phyloP scores from a whole-genome alignment of 1,140 invertebrate species.

The Triops cancriformis region DNA sequence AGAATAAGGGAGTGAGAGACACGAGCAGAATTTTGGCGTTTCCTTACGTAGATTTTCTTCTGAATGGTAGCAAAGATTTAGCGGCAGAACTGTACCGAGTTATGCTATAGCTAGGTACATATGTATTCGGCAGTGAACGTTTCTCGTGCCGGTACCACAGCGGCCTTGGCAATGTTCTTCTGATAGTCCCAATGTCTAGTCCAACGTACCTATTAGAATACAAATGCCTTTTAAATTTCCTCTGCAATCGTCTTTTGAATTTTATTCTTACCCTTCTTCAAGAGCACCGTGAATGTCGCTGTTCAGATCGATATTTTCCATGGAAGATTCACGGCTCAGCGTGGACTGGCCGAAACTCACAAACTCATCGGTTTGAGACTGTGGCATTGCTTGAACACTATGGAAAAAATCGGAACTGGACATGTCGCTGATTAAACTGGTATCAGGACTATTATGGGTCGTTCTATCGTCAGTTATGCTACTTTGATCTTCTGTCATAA shows the following conservation, averaged over 20 bases:
- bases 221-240: not conserved
- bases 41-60: constrained; percentile 28
- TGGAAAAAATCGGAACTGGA: constrained; percentile 1
- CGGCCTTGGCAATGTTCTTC: constrained; percentile 29
- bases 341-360: not conserved
- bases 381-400: not conserved
- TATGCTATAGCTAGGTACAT: constrained; percentile 22
- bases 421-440: not conserved
- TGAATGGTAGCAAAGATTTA: constrained; percentile 31
- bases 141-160: constrained; percentile 29
- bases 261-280: constrained; percentile 27
- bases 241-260: not conserved
- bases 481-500: not conserved
- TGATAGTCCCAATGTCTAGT: constrained; percentile 31
- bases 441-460: not conserved
- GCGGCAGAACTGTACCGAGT: constrained; percentile 29
- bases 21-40: constrained; percentile 8
- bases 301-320: constrained; percentile 25
- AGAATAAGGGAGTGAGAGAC: too few relatives aligned
- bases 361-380: not conserved
- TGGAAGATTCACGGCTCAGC: not conserved
- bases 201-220: constrained; percentile 28
- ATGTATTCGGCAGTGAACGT: constrained; percentile 25
- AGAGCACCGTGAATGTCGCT: constrained; percentile 26
- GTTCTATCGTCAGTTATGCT: not conserved